Conservation (phyloP, 2,888 invertebrate genomes). For the Macaria liturata region DNA sequence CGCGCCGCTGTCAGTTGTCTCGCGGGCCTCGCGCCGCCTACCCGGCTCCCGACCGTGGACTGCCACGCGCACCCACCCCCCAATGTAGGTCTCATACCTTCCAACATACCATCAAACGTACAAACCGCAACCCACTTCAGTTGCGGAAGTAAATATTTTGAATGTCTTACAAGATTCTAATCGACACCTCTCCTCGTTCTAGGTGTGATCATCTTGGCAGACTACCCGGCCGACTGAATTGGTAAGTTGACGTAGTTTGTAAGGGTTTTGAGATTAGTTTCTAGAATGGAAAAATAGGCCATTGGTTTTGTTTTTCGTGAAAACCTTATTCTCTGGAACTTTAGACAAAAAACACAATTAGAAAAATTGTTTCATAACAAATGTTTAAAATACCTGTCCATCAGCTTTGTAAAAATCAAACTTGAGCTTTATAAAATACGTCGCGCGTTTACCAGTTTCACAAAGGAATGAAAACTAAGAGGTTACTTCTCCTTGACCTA, state of each 20-base stretch:
- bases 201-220: slow-evolving; percentile 56
- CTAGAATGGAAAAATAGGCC: no score
- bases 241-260: slow-evolving; percentile 51
- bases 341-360: no score
- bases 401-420: no score
- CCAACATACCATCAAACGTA: background rate
- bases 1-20: slow-evolving; percentile 64
- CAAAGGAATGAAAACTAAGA: no score
- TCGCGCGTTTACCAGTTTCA: no score
- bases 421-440: no score
- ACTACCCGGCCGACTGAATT: slow-evolving; percentile 47
- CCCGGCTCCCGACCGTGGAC: slow-evolving; percentile 44
- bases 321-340: background rate
- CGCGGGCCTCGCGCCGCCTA: slow-evolving; percentile 55
- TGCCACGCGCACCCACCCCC: slow-evolving; percentile 28
- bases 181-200: slow-evolving; percentile 54
- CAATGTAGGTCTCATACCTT: slow-evolving; percentile 48
- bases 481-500: no score
- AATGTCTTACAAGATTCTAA: slow-evolving; percentile 39
- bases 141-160: slow-evolving; percentile 6
- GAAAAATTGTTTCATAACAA: no score
- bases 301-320: slow-evolving; percentile 18
- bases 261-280: no score
- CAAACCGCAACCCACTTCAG: no score
- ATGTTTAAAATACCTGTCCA: no score